Evolutionary conservation across 1,140 invertebrate genomes (phyloP), one percentile per base, ranked within the genome.

Genomic region (Araneus ventricosus): DNA sequence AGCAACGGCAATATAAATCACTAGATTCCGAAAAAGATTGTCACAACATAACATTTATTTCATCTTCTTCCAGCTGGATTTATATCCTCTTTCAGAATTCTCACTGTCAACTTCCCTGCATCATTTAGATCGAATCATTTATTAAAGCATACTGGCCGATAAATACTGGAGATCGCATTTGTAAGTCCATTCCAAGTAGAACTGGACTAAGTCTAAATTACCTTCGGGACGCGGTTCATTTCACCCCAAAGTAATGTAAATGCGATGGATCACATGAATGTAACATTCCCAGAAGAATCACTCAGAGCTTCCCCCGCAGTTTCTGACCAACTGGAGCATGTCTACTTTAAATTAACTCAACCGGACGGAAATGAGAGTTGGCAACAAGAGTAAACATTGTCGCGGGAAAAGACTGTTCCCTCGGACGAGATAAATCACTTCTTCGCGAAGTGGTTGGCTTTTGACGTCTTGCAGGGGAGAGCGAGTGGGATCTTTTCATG

Each of bases 331-430:
- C 24, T 67, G 14, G 63, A 67, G 63, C 63, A 67, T 67, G 27
- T 67, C 63, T 67, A 30, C 63, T 67, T 30, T 67, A 67, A 67
- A 67, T 67, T 30, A 67, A 67, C 63, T 27, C 63, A 67, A 27
- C 27, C 63, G 24, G 27, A 67, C 63, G 63, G 63, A 67, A 67
- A 67, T 27, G 6, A 27, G 63, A 67, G n/a, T 67, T 67, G 63
- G 63, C 63, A 67, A 27, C 8, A 27, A n/a, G 63, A 8, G 24
- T 67, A 67, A 67, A 67, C 63, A 30, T 67, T 27, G 63, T 67
- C 14, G 6, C 0, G 63, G 63, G n/a, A 8, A 8, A 63, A 67
- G 27, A 30, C 24, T 67, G 59, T 14, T 67, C 20, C 27, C 6
- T 3, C 1, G 2, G 27, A 27, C n/a, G 27, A 67, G 7, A 67